Evolutionary conservation across 1,140 invertebrate genomes (phyloP).

Genomic region (Ostrea edulis): DNA sequence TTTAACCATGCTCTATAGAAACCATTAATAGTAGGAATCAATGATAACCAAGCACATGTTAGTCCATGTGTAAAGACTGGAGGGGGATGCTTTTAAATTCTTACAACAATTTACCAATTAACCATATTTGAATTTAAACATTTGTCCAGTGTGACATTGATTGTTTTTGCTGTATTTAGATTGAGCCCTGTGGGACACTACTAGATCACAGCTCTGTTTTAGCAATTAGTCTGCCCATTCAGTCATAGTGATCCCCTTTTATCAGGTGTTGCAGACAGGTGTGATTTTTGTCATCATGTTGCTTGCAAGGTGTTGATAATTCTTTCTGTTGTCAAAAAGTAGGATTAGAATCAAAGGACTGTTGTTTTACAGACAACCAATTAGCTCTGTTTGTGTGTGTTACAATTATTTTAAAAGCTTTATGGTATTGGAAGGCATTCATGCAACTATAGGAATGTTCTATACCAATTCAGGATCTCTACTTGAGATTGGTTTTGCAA

Average conservation of each 20-base stretch:
- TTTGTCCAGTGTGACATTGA: no score
- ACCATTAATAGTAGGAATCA: no score
- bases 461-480: no score
- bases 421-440: not conserved
- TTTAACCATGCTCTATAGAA: no score
- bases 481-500: no score
- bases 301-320: conserved; percentile 8
- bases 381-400: not conserved
- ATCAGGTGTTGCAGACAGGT: not conserved
- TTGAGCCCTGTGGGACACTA: conserved; percentile 8
- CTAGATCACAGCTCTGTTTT: not conserved
- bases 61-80: no score
- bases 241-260: not conserved
- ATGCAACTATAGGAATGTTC: no score
- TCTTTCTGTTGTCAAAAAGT: conserved; percentile 4
- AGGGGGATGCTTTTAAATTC: no score
- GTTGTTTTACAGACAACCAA: conserved; percentile 3
- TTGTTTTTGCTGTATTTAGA: not conserved
- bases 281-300: conserved; percentile 23
- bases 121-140: no score
- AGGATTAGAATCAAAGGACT: conserved; percentile 20
- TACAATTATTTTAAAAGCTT: not conserved
- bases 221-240: conserved; percentile 5
- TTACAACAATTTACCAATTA: no score
- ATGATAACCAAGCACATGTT: no score